These are phyloP conservation scores for Garrulus glandarius DNA, from an alignment of 2,797 vertebrate genomes.

Conservation along the genomic window DNA sequence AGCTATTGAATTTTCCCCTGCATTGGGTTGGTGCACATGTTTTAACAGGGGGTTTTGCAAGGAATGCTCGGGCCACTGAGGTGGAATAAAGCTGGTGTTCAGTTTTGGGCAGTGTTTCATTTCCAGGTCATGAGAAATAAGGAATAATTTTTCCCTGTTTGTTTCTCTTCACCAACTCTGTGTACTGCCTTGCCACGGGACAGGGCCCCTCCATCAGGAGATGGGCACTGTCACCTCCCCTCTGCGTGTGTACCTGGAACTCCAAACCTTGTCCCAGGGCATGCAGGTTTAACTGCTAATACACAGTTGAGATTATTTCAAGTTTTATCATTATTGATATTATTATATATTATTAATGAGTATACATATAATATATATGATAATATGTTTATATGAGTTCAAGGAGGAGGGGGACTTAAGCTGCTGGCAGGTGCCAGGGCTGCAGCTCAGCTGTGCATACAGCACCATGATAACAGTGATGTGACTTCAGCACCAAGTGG, in stretches of 20 bases:
- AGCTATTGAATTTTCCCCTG: background rate
- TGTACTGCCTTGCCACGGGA: background rate
- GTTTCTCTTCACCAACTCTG: background rate
- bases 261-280: background rate
- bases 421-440: background rate
- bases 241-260: background rate
- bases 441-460: background rate
- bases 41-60: background rate
- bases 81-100: background rate
- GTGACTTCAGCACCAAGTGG: rapidly evolving
- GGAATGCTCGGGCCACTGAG: background rate
- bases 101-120: background rate
- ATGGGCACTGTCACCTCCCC: background rate
- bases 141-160: background rate
- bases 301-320: background rate
- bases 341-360: background rate
- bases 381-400: background rate
- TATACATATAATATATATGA: rapidly evolving
- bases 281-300: background rate
- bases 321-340: background rate
- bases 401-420: rapidly evolving
- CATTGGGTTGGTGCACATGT: background rate
- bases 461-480: rapidly evolving
- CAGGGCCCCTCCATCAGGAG: background rate
- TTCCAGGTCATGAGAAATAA: background rate